Evolutionary conservation across 2,888 invertebrate genomes (phyloP).

Genomic region (Campoplex capitator): DNA sequence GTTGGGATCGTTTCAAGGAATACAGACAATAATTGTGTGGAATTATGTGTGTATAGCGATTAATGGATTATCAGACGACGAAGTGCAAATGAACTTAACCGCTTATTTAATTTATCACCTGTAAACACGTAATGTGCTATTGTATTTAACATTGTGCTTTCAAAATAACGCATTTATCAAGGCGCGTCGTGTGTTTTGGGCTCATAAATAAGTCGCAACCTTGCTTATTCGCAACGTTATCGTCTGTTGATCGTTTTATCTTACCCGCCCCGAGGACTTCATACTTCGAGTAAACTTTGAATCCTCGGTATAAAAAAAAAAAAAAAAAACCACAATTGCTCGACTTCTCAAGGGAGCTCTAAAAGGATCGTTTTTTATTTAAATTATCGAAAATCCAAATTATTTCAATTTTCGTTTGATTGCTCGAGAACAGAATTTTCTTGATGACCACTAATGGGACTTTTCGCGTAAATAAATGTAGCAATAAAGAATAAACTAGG

Average conservation of each 20-base stretch:
- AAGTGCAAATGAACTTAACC: neutral
- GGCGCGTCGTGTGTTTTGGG: neutral
- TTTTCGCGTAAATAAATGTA: constrained; percentile 13
- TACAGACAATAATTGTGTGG: neutral
- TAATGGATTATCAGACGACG: neutral
- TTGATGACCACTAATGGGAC: neutral
- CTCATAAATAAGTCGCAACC: neutral
- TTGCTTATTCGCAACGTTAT: neutral
- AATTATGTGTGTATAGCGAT: neutral
- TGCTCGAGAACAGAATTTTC: neutral
- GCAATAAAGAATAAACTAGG: constrained; percentile 4
- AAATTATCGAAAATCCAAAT: neutral
- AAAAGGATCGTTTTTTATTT: no score
- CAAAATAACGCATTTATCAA: neutral
- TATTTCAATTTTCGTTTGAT: neutral
- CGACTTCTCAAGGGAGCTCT: no score
- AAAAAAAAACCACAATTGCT: neutral
- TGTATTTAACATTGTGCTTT: neutral
- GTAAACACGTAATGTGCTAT: neutral
- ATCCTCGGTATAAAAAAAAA: neutral
- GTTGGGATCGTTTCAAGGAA: neutral
- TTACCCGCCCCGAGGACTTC: neutral
- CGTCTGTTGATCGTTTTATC: neutral
- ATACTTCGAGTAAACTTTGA: neutral
- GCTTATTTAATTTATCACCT: neutral